These are phyloP conservation scores for Anhinga anhinga DNA, from an alignment of 2,113 vertebrate species.

Conservation along the genomic window DNA sequence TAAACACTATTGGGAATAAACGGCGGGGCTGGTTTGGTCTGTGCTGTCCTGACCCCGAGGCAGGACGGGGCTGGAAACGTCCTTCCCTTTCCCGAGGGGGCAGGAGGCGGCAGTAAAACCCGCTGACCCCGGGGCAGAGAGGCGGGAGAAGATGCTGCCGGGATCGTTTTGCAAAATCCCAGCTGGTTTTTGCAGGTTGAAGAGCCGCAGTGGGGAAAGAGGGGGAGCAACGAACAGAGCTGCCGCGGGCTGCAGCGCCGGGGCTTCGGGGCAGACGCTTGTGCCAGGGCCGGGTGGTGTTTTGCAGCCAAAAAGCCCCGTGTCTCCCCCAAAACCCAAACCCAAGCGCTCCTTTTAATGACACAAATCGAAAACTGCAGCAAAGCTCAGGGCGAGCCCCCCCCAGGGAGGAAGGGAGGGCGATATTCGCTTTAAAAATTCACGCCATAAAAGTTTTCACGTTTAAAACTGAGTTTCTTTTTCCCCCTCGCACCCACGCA, in stretches of 20 bases:
- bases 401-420: neutral
- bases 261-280: rapidly evolving
- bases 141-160: neutral
- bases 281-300: neutral
- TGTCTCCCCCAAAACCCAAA: neutral
- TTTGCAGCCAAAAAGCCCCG: neutral
- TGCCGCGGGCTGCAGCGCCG: neutral
- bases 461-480: neutral
- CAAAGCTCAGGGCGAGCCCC: neutral
- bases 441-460: rapidly evolving
- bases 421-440: neutral
- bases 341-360: neutral
- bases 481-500: rapidly evolving
- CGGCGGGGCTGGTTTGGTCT: neutral
- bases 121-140: rapidly evolving
- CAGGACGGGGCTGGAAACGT: neutral
- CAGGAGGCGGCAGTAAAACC: rapidly evolving
- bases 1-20: neutral
- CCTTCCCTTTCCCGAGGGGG: neutral
- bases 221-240: neutral
- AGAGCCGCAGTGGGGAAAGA: too few species aligned
- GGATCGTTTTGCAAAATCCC: neutral
- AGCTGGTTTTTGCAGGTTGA: neutral
- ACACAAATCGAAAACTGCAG: neutral
- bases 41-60: neutral